These are phyloP conservation scores for Anguilla pacifica DNA, from an alignment of 2,797 vertebrate species.

Conservation along the genomic window DNA sequence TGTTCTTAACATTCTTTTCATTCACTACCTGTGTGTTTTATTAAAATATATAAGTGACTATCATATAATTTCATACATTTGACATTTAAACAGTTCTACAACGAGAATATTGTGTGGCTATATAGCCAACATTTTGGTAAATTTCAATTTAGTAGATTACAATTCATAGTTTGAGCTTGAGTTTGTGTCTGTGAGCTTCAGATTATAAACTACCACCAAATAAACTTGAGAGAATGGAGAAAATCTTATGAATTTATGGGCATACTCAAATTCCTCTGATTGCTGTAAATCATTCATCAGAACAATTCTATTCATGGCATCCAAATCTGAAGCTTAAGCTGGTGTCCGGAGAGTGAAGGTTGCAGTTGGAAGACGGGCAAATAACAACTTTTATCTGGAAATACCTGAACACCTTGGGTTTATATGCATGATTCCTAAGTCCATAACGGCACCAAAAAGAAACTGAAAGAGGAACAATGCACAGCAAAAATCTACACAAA, in stretches of 20 bases:
- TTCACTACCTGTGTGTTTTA: neutral
- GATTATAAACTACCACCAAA: neutral
- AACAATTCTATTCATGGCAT: neutral
- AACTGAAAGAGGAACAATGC: neutral
- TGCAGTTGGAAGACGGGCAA: neutral
- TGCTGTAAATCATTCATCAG: neutral
- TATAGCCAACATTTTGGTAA: neutral
- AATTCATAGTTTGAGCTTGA: neutral
- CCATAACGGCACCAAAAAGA: neutral
- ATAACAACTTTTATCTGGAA: neutral
- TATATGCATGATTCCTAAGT: neutral
- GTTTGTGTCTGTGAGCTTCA: neutral
- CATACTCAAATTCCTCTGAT: too few species aligned
- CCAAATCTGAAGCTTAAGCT: neutral
- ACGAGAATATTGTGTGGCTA: neutral
- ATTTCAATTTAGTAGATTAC: neutral
- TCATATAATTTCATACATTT: neutral
- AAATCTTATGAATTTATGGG: too few species aligned
- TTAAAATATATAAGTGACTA: neutral
- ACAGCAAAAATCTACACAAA: neutral
- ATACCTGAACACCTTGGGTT: neutral
- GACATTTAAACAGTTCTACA: neutral
- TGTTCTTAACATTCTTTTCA: neutral
- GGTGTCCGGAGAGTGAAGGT: neutral
- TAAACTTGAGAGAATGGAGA: too few species aligned